Evolutionary conservation across 1,140 invertebrate species (phyloP).

Genomic region (Semibalanus balanoides): DNA sequence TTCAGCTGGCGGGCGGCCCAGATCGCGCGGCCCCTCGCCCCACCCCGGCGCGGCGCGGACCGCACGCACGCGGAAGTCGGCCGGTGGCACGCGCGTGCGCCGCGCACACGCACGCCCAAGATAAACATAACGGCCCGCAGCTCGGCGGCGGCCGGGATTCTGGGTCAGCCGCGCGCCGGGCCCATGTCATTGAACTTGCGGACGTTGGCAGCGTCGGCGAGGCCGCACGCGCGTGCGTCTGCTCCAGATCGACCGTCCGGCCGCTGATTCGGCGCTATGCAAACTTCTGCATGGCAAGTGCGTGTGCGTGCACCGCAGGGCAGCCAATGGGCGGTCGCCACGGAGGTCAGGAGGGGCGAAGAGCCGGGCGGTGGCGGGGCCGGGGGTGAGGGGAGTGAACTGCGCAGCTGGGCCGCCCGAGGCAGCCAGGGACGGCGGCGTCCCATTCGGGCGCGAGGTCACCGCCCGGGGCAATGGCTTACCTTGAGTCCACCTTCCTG

Average conservation of each 20-base stretch:
- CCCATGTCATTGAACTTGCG: not conserved
- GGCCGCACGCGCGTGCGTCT: too few species aligned
- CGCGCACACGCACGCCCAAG: conserved; percentile 1
- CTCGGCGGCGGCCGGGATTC: not conserved
- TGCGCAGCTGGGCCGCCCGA: not conserved
- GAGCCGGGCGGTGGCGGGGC: too few species aligned
- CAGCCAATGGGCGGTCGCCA: not conserved
- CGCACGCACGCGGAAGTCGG: not conserved
- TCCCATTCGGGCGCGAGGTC: too few species aligned
- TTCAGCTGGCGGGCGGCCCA: too few species aligned
- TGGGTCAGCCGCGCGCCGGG: not conserved
- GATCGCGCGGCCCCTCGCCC: too few species aligned
- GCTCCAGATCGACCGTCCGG: not conserved
- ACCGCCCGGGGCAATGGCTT: not conserved
- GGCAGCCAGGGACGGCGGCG: too few species aligned
- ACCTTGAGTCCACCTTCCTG: conserved; percentile 89
- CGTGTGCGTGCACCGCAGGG: not conserved
- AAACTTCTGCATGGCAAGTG: not conserved
- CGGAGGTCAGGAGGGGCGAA: not conserved
- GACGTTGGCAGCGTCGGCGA: not conserved
- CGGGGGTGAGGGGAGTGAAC: not conserved
- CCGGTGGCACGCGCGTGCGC: too few species aligned
- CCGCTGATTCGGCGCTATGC: not conserved
- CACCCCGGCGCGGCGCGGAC: too few species aligned
- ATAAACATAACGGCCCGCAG: not conserved